Base-by-base conservation (phyloP, 2,888 invertebrate species). In the Ethmia dodecea region DNA sequence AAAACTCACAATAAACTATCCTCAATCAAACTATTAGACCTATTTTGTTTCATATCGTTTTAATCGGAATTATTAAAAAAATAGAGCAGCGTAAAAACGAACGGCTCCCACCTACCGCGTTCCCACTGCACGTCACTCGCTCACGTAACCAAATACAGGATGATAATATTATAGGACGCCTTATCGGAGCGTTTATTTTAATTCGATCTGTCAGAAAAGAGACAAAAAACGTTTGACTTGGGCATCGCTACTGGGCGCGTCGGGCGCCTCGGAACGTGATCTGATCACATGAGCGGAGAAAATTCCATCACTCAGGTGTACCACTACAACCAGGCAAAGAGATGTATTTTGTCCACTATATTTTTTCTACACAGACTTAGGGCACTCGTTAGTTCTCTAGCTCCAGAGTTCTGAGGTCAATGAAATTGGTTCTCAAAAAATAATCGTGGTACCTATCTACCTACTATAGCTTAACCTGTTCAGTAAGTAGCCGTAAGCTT, bases 121-220 rank as follows among this genome's bases (percentile, higher is more conserved):
- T 84, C 79, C 80, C 81, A 75, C 66, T 72, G 75, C 60, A 61
- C 72, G 72, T 76, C 76, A 70, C 60, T 67, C 65, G 66, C 59
- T 74, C 79, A 75, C 79, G 83, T 75, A 83, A 81, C 83, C 75
- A 77, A 83, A 86, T 80, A 84, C 74, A 78, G 73, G 74, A 71
- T 72, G 73, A 78, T 76, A 71, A 74, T 73, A 73, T 72, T 79
- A 70, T 76, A 75, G 73, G 74, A 79, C 75, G 80, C 73, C 67
- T 73, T 81, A 80, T 80, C 80, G 71, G 60, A 80, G 71, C 86
- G 81, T 84, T 86, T 86, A 86, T 83, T 84, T 81, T 86, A 86
- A 86, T 86, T 83, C 71, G 83, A 83, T 80, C 81, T 86, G 86
- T 86, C 86, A 83, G 84, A 71, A 63, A 67, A 64, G 68, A 69